These are phyloP conservation scores for Diaperis boleti DNA, from an alignment of 2,888 invertebrate genomes.

Conservation along the genomic window DNA sequence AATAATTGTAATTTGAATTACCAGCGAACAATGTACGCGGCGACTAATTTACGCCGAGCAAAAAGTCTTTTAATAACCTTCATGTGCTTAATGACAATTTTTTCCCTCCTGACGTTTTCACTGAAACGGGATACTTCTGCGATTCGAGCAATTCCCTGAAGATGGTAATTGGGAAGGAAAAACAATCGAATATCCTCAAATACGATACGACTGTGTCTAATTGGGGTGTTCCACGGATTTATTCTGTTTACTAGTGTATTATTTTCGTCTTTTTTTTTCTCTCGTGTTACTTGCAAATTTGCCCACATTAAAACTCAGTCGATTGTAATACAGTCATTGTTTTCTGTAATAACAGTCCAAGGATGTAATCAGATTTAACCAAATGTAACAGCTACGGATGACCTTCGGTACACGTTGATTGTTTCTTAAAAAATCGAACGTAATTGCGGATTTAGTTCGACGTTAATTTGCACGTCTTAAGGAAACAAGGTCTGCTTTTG, in stretches of 20 bases:
- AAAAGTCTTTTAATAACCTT: constrained; percentile 42
- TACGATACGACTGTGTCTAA: constrained; percentile 26
- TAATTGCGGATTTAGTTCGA: background rate
- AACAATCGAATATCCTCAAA: constrained; percentile 9
- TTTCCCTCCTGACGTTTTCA: constrained; percentile 14
- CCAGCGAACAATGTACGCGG: constrained; percentile 33
- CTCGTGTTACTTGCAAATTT: background rate
- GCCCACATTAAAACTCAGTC: background rate
- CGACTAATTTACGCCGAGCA: constrained; percentile 35
- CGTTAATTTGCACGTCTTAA: no score
- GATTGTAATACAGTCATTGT: background rate
- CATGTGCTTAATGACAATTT: constrained; percentile 42
- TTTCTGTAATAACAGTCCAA: constrained; percentile 5
- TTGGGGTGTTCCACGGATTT: constrained; percentile 10
- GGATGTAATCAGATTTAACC: constrained; percentile 20
- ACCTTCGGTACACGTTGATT: constrained; percentile 27
- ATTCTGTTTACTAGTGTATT: constrained; percentile 2
- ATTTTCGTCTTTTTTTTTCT: background rate
- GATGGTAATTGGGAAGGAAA: constrained; percentile 15
- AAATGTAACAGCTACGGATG: constrained; percentile 19
- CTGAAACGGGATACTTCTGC: constrained; percentile 1
- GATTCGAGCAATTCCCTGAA: constrained; percentile 21
- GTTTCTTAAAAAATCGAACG: constrained; percentile 7
- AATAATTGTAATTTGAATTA: constrained; percentile 37
- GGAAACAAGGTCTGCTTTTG: no score